phyloP scores from a whole-genome alignment of 2,113 vertebrate species.

The Erythrolamprus reginae region DNA sequence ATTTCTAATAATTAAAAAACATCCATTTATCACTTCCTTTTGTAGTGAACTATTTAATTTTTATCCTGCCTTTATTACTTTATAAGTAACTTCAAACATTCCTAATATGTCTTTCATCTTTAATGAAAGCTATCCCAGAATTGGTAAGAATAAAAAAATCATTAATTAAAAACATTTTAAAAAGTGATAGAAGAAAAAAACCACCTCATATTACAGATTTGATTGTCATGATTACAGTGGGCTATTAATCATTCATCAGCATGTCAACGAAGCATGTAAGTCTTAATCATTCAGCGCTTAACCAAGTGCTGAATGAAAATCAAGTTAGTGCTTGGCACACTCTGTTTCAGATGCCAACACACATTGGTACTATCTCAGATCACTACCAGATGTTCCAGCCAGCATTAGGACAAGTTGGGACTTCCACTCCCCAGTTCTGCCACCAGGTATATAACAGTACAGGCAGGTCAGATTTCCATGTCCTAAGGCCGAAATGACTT shows the following conservation, averaged over 20 bases:
- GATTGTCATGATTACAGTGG: neutral
- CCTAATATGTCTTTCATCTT: neutral
- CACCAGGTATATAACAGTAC: neutral
- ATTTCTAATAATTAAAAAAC: constrained; percentile 32
- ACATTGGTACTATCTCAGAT: neutral
- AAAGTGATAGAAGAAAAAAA: neutral
- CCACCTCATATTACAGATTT: neutral
- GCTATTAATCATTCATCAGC: neutral
- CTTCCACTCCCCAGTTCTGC: neutral
- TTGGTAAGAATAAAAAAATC: neutral
- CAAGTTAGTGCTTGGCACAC: neutral
- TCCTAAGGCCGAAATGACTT: neutral
- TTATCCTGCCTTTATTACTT: neutral
- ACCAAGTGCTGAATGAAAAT: neutral
- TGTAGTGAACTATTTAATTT: constrained; percentile 7
- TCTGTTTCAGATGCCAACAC: neutral
- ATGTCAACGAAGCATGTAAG: neutral
- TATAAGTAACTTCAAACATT: neutral
- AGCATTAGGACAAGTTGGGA: neutral
- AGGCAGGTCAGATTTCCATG: neutral
- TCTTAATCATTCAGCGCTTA: neutral
- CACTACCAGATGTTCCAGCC: neutral
- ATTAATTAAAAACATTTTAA: neutral
- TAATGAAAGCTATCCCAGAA: neutral
- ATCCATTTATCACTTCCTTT: neutral